Conservation (phyloP, 64 coral and sea anemone genomes). For the Pachyseris speciosa region DNA sequence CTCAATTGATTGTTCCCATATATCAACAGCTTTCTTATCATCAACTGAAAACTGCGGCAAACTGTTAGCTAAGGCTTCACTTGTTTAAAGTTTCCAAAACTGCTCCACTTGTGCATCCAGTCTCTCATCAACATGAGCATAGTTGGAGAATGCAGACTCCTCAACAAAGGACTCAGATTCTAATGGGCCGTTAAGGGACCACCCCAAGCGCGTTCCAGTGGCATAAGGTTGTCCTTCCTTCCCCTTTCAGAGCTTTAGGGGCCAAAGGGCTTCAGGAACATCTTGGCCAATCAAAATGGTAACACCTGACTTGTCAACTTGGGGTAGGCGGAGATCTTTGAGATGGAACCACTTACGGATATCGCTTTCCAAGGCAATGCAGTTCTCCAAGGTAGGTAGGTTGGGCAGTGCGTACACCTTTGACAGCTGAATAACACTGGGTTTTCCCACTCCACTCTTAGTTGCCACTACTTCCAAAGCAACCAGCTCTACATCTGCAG, state of each 20-base stretch:
- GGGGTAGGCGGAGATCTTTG: background rate
- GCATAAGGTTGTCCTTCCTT: conserved; percentile 13
- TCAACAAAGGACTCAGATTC: background rate
- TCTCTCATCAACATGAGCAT: too few relatives aligned
- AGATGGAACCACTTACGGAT: conserved; percentile 1
- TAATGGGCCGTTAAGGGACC: background rate
- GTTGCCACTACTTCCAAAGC: too few relatives aligned
- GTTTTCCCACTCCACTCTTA: too few relatives aligned
- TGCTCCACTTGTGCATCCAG: background rate
- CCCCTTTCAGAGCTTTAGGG: background rate
- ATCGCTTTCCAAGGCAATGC: background rate
- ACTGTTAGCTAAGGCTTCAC: conserved; percentile 9
- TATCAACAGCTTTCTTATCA: conserved; percentile 51
- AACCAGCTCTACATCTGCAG: too few relatives aligned
- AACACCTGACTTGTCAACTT: conserved; percentile 21
- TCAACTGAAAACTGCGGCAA: background rate
- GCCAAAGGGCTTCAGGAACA: conserved; percentile 12
- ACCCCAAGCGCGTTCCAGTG: background rate
- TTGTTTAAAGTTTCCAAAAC: conserved; percentile 20
- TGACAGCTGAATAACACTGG: too few relatives aligned
- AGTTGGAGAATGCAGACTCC: background rate
- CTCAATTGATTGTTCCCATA: conserved; percentile 47
- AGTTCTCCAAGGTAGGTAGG: background rate
- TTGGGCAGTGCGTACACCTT: too few relatives aligned
- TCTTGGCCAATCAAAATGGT: conserved; percentile 18